Evolutionary conservation across 2,888 invertebrate genomes (phyloP), one percentile per base, ranked within the genome.

Genomic region (Isotomurus palustris): DNA sequence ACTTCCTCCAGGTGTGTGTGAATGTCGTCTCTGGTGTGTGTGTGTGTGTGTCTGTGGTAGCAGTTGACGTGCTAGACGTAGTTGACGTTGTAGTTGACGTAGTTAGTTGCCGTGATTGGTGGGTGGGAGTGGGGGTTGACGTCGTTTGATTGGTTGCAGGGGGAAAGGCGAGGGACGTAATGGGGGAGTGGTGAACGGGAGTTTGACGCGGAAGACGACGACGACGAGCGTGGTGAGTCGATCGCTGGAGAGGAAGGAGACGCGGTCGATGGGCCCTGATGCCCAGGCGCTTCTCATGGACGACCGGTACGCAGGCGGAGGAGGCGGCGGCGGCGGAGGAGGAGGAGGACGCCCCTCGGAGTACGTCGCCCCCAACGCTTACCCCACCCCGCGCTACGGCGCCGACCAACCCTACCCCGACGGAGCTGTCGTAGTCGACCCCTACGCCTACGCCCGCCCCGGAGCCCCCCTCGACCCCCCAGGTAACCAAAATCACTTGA

Each of bases 231-330:
- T 24, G 44, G 22, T 6, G 10, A 22, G 8, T 44, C 6, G 22
- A 81, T 84, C 85, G 72, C 84, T 84, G 58, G 84, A 84, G 29
- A 83, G 84, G 62, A 84, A 50, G 35, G 72, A 74, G 69, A 69
- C 75, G 53, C 75, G n/a, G n/a, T n/a, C 74, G 69, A 76, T 81
- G 69, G 81, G 80, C 56, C 80, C 81, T 53, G 81, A 81, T 75
- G 79, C 75, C 43, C 73, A 72, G 71, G n/a, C n/a, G n/a, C n/a
- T n/a, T n/a, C 74, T 72, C 65, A 71, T 74, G 71, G 74, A 72
- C 60, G 72, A 69, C 22, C n/a, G n/a, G n/a, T n/a, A n/a, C n/a
- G n/a, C n/a, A n/a, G n/a, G n/a, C n/a, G n/a, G n/a, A n/a, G 32
- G 32, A 32, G 32, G 32, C 12, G 8, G 14, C 8, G 32, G 32